Base-by-base conservation (phyloP, 2,113 vertebrate genomes). In the Egretta garzetta region DNA sequence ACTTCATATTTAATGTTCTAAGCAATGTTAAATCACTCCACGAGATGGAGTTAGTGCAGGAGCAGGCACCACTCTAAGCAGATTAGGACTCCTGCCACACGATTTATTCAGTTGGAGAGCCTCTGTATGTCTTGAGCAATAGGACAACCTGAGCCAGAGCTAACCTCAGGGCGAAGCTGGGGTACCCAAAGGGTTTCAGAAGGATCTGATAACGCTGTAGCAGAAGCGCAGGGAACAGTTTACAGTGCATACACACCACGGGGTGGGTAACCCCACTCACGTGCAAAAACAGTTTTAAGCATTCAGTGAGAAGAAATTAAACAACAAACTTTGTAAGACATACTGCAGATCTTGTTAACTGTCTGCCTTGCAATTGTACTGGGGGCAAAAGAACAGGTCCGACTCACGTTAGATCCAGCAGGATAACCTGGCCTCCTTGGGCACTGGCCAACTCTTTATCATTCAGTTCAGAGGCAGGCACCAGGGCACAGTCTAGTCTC, bases 41-140 rank as follows among this genome's bases (percentile, higher is more conserved):
- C 0, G 5, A 63, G 80, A 11, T 6, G 58, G 50, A 73, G 56
- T 4, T 0, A 1, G n/a, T 3, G 14, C 76, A 87, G 84, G 41
- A 80, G 41, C 45, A 59, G 52, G 47, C 72, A 53, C 39, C 35
- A 19, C 22, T n/a, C 56, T 53, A 9, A 92, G 45, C 53, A 55
- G 39, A 49, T 63, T 0, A 62, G 56, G n/a, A 79, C 21, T 47
- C 19, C 53, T n/a, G 32, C 37, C 56, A 30, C 0, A 1, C 17
- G 1, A 59, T 56, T 67, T n/a, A 6, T 63, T 28, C 32, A 6
- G 21, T 10, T 55, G 50, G 47, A 43, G 32, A 88, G 22, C 39
- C 66, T 82, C 80, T 67, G 24, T 32, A 17, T 18, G 47, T 16
- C 52, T 76, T 59, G 20, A 72, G 67, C 63, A 84, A 26, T 0